phyloP scores from a whole-genome alignment of 2,797 vertebrate genomes.

The Artibeus lituratus region DNA sequence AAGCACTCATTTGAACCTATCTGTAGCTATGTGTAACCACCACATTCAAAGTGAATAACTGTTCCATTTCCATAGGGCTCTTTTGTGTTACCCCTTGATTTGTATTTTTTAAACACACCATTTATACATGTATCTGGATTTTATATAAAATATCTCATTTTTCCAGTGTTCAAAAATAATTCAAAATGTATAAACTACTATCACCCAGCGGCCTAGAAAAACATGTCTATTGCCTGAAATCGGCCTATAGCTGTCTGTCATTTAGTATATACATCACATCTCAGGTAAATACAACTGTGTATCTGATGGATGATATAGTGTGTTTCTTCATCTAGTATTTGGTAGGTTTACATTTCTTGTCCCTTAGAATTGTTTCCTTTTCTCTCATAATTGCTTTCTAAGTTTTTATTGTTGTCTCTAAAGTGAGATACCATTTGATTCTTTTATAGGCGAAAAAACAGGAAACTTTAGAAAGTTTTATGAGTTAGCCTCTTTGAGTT shows the following conservation, averaged over 20 bases:
- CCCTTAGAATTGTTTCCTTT: neutral
- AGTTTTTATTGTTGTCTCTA: neutral
- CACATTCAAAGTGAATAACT: neutral
- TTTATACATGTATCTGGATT: neutral
- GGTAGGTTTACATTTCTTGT: neutral
- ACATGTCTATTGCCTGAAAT: neutral
- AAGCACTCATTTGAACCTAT: neutral
- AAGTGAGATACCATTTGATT: neutral
- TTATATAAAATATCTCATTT: neutral
- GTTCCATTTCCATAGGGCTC: neutral
- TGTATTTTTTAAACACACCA: neutral
- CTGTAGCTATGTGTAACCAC: neutral
- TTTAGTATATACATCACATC: neutral
- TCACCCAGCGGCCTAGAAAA: neutral
- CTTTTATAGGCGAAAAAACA: neutral
- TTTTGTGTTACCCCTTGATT: neutral
- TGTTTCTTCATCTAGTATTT: neutral
- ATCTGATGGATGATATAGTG: neutral
- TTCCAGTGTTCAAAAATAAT: slow-evolving; percentile 12
- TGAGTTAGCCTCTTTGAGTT: neutral
- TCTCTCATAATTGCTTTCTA: neutral
- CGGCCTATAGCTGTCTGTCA: neutral
- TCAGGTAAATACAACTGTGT: neutral
- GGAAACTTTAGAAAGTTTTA: neutral
- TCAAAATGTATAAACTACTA: neutral